Evolutionary conservation across 2,113 vertebrate genomes (phyloP).

Genomic region (Dryoscopus gambensis): DNA sequence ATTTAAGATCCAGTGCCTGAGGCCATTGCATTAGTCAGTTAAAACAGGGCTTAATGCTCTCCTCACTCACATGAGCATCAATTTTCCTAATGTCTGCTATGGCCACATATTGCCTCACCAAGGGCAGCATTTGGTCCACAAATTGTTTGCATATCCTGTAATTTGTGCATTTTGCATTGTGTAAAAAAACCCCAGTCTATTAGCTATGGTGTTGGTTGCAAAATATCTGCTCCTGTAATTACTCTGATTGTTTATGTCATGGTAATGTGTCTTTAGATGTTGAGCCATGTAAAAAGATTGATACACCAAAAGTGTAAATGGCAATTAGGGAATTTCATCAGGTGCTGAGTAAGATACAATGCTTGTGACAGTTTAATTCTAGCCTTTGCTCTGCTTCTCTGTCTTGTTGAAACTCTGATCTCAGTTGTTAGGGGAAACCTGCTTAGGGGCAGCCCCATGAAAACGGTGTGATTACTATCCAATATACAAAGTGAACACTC

Average conservation of each 20-base stretch:
- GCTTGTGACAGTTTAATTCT: not conserved
- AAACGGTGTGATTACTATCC: not conserved
- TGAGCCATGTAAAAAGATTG: not conserved
- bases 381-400: not conserved
- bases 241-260: not conserved
- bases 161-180: not conserved
- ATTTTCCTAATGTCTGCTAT: not conserved
- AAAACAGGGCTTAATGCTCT: not conserved
- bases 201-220: not conserved
- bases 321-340: slow-evolving; percentile 50
- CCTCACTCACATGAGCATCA: not conserved
- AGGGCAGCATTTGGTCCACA: not conserved
- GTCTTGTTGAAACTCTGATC: not conserved
- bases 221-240: slow-evolving; percentile 25
- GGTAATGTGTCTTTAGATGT: not conserved
- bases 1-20: not conserved
- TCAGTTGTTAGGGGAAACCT: not conserved
- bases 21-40: not conserved
- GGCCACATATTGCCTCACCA: not conserved
- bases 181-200: not conserved
- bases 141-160: slow-evolving; percentile 3
- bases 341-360: not conserved
- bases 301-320: slow-evolving; percentile 35
- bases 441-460: not conserved
- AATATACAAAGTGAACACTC: not conserved